Evolutionary conservation across 2,113 vertebrate genomes (phyloP).

Genomic region (Myrmecobius fasciatus): DNA sequence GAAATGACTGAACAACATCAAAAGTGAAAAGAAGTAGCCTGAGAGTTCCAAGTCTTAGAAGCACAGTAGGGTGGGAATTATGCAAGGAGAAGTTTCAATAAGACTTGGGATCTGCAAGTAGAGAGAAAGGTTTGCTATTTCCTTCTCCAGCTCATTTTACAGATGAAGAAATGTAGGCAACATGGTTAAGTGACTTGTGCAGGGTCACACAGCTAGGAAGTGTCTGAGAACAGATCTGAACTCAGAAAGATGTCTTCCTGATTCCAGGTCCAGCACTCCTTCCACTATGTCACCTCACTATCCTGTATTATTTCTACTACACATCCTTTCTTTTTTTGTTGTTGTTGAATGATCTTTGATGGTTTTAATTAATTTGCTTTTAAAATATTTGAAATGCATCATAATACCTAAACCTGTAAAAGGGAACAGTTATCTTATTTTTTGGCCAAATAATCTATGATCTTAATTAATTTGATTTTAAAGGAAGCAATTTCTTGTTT

Average conservation of each 20-base stretch:
- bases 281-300: background rate
- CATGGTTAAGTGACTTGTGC: background rate
- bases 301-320: background rate
- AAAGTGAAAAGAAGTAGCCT: too few relatives aligned
- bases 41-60: too few relatives aligned
- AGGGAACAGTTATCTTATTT: background rate
- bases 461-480: background rate
- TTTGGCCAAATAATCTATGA: background rate
- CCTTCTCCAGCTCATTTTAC: background rate
- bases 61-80: too few relatives aligned
- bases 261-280: background rate
- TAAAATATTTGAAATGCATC: background rate
- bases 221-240: background rate
- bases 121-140: background rate
- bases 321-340: background rate
- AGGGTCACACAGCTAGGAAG: background rate
- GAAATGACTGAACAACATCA: too few relatives aligned
- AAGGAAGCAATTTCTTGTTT: background rate
- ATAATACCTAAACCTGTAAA: background rate
- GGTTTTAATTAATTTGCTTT: background rate
- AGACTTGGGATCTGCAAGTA: too few relatives aligned
- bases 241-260: background rate
- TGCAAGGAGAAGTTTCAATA: too few relatives aligned
- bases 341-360: background rate
- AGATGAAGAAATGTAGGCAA: background rate